Percentiles rank a stretch among this genome's conserved stretches.
phyloP scores from a whole-genome alignment of 2,888 invertebrate genomes.

The Dromius quadrimaculatus region DNA sequence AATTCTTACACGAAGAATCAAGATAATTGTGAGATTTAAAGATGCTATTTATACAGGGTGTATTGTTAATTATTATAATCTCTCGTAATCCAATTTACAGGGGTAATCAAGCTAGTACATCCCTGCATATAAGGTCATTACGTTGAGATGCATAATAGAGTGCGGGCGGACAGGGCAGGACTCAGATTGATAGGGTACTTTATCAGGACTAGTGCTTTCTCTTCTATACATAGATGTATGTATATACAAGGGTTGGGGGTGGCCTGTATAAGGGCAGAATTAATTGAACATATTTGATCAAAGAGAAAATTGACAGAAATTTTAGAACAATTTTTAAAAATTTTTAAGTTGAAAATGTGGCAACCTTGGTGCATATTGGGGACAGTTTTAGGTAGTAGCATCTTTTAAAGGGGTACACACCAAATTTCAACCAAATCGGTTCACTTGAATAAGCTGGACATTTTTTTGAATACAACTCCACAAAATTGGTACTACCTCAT shows the following conservation, averaged over 20 bases:
- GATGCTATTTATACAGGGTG: not conserved
- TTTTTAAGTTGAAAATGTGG: no score
- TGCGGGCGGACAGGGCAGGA: slow-evolving; percentile 15
- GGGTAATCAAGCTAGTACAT: slow-evolving; percentile 26
- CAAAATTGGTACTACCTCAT: no score
- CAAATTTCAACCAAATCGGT: no score
- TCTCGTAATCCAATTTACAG: slow-evolving; percentile 17
- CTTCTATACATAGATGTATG: not conserved
- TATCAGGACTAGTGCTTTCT: slow-evolving; percentile 22
- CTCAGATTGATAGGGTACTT: slow-evolving; percentile 38
- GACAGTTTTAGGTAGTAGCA: no score
- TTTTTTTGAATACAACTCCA: no score
- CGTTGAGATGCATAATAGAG: slow-evolving; percentile 29
- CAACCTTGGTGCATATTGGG: no score
- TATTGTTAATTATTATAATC: no score
- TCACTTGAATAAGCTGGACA: no score
- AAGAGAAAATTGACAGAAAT: not conserved
- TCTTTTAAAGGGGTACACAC: no score
- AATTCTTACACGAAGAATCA: no score
- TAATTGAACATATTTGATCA: no score
- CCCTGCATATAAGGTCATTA: slow-evolving; percentile 39
- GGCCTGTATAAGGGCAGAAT: not conserved
- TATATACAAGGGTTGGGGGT: slow-evolving; percentile 4
- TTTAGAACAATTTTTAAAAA: no score
- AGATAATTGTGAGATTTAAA: not conserved